Percentiles rank a stretch among this genome's conserved stretches.
These are phyloP conservation scores for Deilephila elpenor DNA, from an alignment of 2,888 invertebrate genomes.

Conservation along the genomic window DNA sequence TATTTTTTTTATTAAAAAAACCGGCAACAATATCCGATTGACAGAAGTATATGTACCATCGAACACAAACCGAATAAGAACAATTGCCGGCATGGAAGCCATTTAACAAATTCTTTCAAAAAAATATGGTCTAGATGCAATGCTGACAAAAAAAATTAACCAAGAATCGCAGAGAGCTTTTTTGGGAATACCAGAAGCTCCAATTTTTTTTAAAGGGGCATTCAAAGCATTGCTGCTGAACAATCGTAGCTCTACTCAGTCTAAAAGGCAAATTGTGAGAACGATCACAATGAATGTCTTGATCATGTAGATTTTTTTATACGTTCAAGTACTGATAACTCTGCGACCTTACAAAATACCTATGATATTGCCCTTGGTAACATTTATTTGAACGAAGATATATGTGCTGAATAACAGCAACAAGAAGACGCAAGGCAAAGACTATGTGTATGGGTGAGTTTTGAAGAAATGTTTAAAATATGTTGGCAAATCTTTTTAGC, in stretches of 20 bases:
- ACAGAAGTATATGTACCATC: constrained; percentile 40
- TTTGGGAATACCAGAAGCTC: constrained; percentile 47
- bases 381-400: not conserved
- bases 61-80: constrained; percentile 46
- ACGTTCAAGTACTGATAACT: not conserved
- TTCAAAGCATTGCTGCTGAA: constrained; percentile 43
- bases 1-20: not conserved
- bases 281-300: constrained; percentile 35
- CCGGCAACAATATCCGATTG: constrained; percentile 34
- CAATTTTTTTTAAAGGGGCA: constrained; percentile 42
- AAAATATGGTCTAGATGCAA: constrained; percentile 43
- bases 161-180: constrained; percentile 48
- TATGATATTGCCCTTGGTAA: not conserved
- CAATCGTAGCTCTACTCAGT: constrained; percentile 41
- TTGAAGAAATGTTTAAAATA: constrained; percentile 38
- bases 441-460: constrained; percentile 45
- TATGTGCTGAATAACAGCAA: not conserved
- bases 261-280: constrained; percentile 41
- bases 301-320: constrained; percentile 35
- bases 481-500: constrained; percentile 32
- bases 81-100: constrained; percentile 45
- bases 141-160: constrained; percentile 44
- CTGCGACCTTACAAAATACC: not conserved
- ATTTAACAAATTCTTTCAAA: constrained; percentile 41
- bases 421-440: constrained; percentile 36